Base-by-base conservation (phyloP, 2,888 invertebrate species). In the Poecilus cupreus region DNA sequence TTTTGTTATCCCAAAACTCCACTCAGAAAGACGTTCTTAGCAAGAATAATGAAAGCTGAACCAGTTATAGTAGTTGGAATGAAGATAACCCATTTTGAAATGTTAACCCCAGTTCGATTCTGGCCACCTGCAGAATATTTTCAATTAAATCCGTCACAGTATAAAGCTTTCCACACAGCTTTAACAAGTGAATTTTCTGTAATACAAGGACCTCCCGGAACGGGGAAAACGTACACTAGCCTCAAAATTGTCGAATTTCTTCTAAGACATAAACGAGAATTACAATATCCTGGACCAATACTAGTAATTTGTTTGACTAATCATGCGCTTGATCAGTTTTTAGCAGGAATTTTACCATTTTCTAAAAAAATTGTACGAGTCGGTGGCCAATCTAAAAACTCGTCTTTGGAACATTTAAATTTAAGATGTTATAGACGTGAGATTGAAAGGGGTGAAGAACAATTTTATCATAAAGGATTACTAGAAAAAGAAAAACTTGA, bases 281-380 rank as follows among this genome's bases (percentile, higher is more conserved):
- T 89, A 89, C 20, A 57, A 4, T 37, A 70, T 39, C 3, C 11
- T 43, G 89, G 89, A 2, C 94, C 95, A 0, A 94, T 96, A 87
- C 89, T 96, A 6, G 90, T 97, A 0, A 93, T 97, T 20, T 95
- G 96, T 85, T 96, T 93, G 87, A 96, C 96, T 5, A 97, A 97
- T 89, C 96, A 96, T 87, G 96, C 96, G 3, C 89, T 97, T 54
- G 97, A 97, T 89, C 96, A 96, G 87, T 96, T 97, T 87, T 88
- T 97, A 43, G 93, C 95, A 87, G 94, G 94, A 6, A 89, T 95
- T 8, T 85, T 93, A 0, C 85, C 88, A 22, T 88, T 91, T 2
- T 94, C 94, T 0, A 85, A 90, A 0, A 90, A 90, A 81, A 90
- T 96, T 80, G 89, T 95, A 0, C 90, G 96, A 81, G 89, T 96